Evolutionary conservation across 2,797 vertebrate species (phyloP).

Genomic region (Glossophaga mutica): DNA sequence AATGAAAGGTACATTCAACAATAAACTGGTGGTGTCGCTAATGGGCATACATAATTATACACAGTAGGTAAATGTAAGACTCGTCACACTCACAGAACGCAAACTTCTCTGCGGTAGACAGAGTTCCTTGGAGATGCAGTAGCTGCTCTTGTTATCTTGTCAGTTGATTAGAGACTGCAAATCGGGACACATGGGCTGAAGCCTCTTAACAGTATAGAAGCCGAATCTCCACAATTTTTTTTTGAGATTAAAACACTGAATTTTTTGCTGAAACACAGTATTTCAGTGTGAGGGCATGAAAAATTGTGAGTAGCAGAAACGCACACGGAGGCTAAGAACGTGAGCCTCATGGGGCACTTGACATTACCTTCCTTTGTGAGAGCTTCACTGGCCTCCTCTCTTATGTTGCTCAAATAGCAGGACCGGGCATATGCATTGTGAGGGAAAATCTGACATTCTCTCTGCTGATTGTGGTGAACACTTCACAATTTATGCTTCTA

Average conservation of each 20-base stretch:
- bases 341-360: neutral
- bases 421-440: neutral
- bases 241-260: neutral
- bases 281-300: neutral
- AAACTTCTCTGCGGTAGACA: neutral
- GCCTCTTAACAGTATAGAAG: neutral
- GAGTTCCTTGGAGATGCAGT: neutral
- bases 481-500: neutral
- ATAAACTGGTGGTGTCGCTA: neutral
- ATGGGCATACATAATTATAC: neutral
- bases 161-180: neutral
- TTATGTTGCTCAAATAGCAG: neutral
- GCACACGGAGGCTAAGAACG: neutral
- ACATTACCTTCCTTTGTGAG: neutral
- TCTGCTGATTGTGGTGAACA: neutral
- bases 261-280: neutral
- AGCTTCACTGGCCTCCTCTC: neutral
- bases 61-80: neutral
- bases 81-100: neutral
- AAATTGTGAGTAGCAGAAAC: neutral
- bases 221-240: neutral
- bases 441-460: neutral
- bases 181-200: neutral
- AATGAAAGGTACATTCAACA: neutral
- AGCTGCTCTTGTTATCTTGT: neutral